These are phyloP conservation scores for Luffia ferchaultella DNA, from an alignment of 2,888 invertebrate genomes.

Conservation along the genomic window DNA sequence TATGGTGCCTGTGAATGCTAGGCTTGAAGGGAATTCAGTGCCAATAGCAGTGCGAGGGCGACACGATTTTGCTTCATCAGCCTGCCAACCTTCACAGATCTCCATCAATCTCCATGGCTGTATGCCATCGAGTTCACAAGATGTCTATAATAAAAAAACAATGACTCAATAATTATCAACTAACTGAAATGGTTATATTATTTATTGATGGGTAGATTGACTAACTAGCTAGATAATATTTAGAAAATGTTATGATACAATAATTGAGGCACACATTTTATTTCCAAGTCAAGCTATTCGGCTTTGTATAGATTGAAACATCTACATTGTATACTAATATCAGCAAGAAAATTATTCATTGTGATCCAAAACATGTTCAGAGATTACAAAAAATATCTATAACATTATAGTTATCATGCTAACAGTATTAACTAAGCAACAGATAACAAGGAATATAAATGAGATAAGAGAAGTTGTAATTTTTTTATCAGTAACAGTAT, in stretches of 20 bases:
- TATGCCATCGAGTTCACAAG: conserved; percentile 32
- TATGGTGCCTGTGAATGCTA: conserved; percentile 40
- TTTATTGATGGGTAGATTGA: background rate
- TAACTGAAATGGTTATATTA: background rate
- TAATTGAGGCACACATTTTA: too few species aligned
- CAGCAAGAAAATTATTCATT: too few species aligned
- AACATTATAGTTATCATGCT: conserved; percentile 3
- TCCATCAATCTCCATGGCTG: conserved; percentile 46
- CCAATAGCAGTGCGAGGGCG: conserved; percentile 29
- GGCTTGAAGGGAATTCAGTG: conserved; percentile 29
- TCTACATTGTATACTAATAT: too few species aligned
- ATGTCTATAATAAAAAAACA: conserved; percentile 36
- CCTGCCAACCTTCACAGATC: conserved; percentile 49
- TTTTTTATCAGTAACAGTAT: background rate
- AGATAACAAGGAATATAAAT: background rate
- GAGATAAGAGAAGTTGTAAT: background rate
- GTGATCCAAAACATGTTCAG: too few species aligned
- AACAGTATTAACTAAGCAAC: background rate
- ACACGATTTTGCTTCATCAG: conserved; percentile 37
- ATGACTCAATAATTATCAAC: conserved; percentile 3
- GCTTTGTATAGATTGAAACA: too few species aligned
- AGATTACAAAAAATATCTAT: too few species aligned
- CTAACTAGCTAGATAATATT: background rate
- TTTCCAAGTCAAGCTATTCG: too few species aligned
- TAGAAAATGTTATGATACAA: too few species aligned